Evolutionary conservation across 2,113 vertebrate genomes (phyloP), one percentile per base, ranked within the genome.

Genomic region (Tachysurus fulvidraco): DNA sequence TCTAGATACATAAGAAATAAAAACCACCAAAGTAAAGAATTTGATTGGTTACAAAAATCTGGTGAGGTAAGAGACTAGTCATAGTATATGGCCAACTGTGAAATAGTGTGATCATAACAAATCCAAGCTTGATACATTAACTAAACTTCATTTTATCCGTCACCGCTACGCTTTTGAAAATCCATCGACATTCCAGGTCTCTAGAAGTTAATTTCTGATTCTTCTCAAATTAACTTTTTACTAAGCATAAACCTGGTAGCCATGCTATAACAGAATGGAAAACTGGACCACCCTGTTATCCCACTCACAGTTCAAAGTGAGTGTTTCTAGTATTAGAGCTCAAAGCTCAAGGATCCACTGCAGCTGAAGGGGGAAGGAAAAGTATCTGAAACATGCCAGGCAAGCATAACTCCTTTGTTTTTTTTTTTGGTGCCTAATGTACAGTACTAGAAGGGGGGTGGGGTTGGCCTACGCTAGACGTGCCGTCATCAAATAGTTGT

Each of bases 401-500:
- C 54, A 44, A 41, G 71, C 85, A 83, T 28, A 87, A 73, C 79
- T 82, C 62, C 76, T 91, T 87, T 84, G 82, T 90, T 88, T 88
- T 87, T 57, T 81, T 59, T 36, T 36, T 36, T 36, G n/a, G n/a
- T 44, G 80, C 74, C 46, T 73, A 84, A 74, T 85, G 28, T 78
- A 50, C 57, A 52, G 21, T 6, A 25, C 16, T 80, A 71, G 55
- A 79, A 52, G 65, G 90, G 46, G 67, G 86, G 5, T 28, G 25
- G 28, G 50, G 36, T n/a, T 69, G 50, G 79, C 64, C 62, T 78
- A 69, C 50, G 1, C 87, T 91, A 94, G 93, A 94, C 92, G 86
- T 93, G 90, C 91, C 90, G 92, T 94, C 92, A 94, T 94, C 87
- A 89, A 91, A 93, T 91, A 87, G 85, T 88, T 90, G 60, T 84